These are phyloP conservation scores for Peromyscus californicus DNA, from an alignment of 2,113 vertebrate species.

Conservation along the genomic window DNA sequence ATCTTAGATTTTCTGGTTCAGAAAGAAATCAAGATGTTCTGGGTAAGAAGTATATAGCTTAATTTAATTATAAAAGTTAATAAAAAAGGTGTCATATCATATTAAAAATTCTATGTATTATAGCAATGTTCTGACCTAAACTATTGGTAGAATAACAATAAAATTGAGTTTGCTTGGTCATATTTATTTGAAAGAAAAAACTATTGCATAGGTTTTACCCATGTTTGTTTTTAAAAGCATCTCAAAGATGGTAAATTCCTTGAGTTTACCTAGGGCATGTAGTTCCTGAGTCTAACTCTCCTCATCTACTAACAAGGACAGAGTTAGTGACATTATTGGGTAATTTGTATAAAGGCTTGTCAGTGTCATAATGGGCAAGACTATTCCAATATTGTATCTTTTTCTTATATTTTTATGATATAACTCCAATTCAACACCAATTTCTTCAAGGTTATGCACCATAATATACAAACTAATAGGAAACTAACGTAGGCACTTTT, in stretches of 20 bases:
- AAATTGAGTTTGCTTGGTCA: not conserved
- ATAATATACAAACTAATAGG: not conserved
- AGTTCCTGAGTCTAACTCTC: not conserved
- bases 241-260: not conserved
- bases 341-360: not conserved
- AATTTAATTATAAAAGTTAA: no score
- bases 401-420: not conserved
- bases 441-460: not conserved
- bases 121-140: not conserved
- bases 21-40: not conserved
- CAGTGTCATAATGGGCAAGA: not conserved
- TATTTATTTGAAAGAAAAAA: conserved; percentile 20
- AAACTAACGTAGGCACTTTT: not conserved
- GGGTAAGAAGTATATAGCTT: not conserved
- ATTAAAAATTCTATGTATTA: not conserved
- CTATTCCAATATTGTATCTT: not conserved
- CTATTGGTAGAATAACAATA: not conserved
- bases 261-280: not conserved
- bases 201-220: not conserved
- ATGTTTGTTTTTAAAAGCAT: not conserved
- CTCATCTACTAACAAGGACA: not conserved
- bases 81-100: not conserved
- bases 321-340: not conserved
- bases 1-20: not conserved
- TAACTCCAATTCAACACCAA: not conserved